Evolutionary conservation across 2,797 vertebrate genomes (phyloP).

Genomic region (Onychomys torridus): DNA sequence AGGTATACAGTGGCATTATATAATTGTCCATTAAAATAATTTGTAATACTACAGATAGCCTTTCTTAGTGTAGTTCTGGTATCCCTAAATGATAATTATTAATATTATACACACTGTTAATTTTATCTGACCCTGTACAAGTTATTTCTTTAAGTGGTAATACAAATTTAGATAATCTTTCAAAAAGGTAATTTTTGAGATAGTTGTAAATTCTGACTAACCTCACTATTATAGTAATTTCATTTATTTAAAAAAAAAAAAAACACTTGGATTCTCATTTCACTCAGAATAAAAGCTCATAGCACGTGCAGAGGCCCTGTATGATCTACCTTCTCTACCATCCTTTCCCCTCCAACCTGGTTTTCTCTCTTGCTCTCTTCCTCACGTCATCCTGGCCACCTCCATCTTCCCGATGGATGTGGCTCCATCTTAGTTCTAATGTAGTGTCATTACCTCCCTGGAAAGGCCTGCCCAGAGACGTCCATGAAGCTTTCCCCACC

Average conservation of each 20-base stretch:
- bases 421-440: background rate
- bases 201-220: constrained; percentile 33
- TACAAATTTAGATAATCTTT: constrained; percentile 43
- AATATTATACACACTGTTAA: constrained; percentile 11
- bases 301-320: background rate
- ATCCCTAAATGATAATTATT: constrained; percentile 5
- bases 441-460: background rate
- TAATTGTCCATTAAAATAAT: constrained; percentile 7
- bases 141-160: constrained; percentile 46
- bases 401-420: background rate
- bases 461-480: background rate
- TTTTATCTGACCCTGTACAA: constrained; percentile 49
- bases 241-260: background rate
- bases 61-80: background rate
- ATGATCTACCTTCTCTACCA: accelerated
- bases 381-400: background rate
- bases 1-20: constrained; percentile 25
- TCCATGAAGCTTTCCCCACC: accelerated
- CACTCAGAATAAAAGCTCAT: background rate
- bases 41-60: background rate
- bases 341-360: background rate
- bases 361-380: background rate
- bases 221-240: background rate
- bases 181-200: background rate
- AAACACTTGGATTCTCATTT: background rate